phyloP scores from a whole-genome alignment of 2,888 invertebrate species.

The Operophtera brumata region DNA sequence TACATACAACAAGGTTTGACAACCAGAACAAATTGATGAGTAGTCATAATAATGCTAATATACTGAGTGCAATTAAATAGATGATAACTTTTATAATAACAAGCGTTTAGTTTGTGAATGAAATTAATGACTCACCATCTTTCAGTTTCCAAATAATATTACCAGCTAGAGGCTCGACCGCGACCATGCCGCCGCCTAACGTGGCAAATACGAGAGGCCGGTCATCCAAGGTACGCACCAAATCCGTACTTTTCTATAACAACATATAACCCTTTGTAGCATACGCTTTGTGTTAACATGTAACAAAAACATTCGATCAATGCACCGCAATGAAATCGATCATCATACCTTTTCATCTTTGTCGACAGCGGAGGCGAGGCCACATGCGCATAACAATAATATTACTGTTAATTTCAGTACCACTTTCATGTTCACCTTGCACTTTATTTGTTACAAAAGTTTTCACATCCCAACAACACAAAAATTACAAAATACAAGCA shows the following conservation, averaged over 20 bases:
- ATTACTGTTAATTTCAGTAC: conserved; percentile 52
- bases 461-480: conserved; percentile 19
- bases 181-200: conserved; percentile 94
- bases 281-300: not conserved
- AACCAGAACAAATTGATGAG: too few relatives aligned
- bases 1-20: too few relatives aligned
- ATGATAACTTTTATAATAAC: too few relatives aligned
- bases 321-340: conserved; percentile 35
- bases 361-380: conserved; percentile 56
- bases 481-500: not conserved
- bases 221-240: conserved; percentile 85
- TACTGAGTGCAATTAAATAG: too few relatives aligned
- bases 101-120: too few relatives aligned
- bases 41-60: too few relatives aligned
- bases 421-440: conserved; percentile 54
- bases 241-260: conserved; percentile 81
- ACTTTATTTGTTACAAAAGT: conserved; percentile 19
- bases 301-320: conserved; percentile 31
- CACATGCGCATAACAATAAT: conserved; percentile 57
- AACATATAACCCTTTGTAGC: conserved; percentile 29
- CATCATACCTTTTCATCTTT: conserved; percentile 62
- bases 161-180: conserved; percentile 93
- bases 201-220: conserved; percentile 93
- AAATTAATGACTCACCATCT: conserved; percentile 83
- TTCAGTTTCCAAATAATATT: conserved; percentile 93